Evolutionary conservation across 2,113 vertebrate genomes (phyloP), one percentile per base, ranked within the genome.

Genomic region (Dissostichus mawsoni): DNA sequence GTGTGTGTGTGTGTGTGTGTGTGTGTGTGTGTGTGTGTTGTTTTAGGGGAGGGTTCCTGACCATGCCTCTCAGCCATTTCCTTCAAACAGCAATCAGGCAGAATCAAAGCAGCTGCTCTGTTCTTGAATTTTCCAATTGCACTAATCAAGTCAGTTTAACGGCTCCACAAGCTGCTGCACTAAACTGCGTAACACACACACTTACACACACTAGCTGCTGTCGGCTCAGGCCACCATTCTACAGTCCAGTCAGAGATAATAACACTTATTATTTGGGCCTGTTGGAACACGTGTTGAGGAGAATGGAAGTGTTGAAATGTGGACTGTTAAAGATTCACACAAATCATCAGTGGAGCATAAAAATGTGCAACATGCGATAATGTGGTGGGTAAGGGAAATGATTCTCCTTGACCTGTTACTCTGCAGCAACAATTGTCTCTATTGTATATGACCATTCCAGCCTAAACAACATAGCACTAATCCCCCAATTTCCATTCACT

Each of bases 61-160:
- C 93, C 90, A 85, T 92, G 87, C 92, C 93, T 93, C 91, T 93
- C 82, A 88, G 87, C 89, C 84, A 80, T 86, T 93, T 92, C 91
- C 85, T 85, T 89, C 91, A 86, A 91, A 91, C 86, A 91, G 94
- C 92, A 94, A 94, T 95, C 94, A 94, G 79, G 88, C 83, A 88
- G 72, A 94, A 95, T 93, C 91, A 92, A 94, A 94, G 94, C 93
- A 95, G 93, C 91, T 94, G 94, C 90, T 90, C 87, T 83, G 84
- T 82, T 91, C 90, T 86, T 80, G 62, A 93, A 92, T 92, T 79
- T 87, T 91, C 82, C 88, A 92, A 91, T 94, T 93, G 90, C 88
- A 59, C 90, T 92, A 95, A 95, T 95, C 95, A 95, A 93, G 87
- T 94, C 93, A 86, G 61, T 95, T 95, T 94, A 93, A 90, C 81